Evolutionary conservation across 1,140 invertebrate genomes (phyloP), one percentile per base, ranked within the genome.

Genomic region (Atopsyche davidsoni): DNA sequence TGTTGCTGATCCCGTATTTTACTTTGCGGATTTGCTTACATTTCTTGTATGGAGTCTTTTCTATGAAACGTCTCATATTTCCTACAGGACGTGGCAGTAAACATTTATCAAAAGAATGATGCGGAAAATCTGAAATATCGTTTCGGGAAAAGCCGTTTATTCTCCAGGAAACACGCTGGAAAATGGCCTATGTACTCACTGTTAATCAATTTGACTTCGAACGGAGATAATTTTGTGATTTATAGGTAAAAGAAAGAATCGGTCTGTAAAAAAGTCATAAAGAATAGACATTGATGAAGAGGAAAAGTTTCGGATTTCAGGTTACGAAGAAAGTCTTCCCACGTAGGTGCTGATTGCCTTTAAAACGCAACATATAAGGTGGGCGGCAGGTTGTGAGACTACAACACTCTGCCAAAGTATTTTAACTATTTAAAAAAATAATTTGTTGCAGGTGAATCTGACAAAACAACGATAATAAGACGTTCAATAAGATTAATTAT

Each of bases 61-160:
- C 17, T 34, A 55, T 34, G 34, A 50, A 54, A 49, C 41, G 47
- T 49, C 42, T 56, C 48, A 56, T 56, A 56, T 57, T 57, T 57
- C 35, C 50, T 48, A 34, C 39, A 46, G 36, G 39, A 31, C 34
- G 17, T 38, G 46, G 45, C 46, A 56, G 35, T 51, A 34, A 43
- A 43, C 53, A 57, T 57, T 57, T 57, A 57, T 57, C 55, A 57
- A 57, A 28, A 47, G 55, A 57, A 57, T 48, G 55, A 57, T 48
- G 55, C 50, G 55, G 49, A 57, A 57, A 57, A 57, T 57, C 55
- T 57, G 55, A 57, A 57, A 57, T 57, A 57, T 57, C 39, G 46
- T 31, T 38, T 45, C n/a, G 32, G 40, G 38, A 38, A 44, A 52
- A 52, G 42, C 49, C 55, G 35, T 56, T 56, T 56, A 49, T 56